These are phyloP conservation scores for Cololabis saira DNA, from an alignment of 2,113 vertebrate genomes.

Conservation along the genomic window DNA sequence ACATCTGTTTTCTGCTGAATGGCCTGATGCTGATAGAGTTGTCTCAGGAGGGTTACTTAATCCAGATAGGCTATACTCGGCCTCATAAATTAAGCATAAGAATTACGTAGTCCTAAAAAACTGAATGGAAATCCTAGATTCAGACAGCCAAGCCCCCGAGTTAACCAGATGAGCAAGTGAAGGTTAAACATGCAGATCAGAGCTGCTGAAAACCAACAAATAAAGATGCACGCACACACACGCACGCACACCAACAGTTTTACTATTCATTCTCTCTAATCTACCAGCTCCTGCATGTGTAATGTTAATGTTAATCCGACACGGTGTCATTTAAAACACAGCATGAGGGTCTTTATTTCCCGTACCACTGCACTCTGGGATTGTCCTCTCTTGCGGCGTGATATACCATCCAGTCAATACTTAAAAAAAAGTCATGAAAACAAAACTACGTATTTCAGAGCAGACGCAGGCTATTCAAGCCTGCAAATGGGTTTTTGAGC, in stretches of 20 bases:
- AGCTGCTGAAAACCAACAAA: constrained; percentile 26
- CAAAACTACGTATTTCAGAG: constrained; percentile 52
- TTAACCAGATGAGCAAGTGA: constrained; percentile 40
- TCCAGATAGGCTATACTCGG: constrained; percentile 18
- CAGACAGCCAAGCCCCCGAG: constrained; percentile 16
- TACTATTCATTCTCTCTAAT: constrained; percentile 11
- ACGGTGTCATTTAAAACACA: constrained; percentile 52
- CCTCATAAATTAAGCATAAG: constrained; percentile 13
- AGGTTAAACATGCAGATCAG: constrained; percentile 33
- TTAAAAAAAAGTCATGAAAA: constrained; percentile 44
- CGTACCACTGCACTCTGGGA: constrained; percentile 7
- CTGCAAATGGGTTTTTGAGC: constrained; percentile 62
- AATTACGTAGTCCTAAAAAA: constrained; percentile 24
- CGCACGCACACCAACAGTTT: constrained; percentile 10
- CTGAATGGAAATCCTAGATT: constrained; percentile 37
- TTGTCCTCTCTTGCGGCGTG: constrained; percentile 37
- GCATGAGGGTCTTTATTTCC: constrained; percentile 43
- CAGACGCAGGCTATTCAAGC: constrained; percentile 49
- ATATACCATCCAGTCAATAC: constrained; percentile 54
- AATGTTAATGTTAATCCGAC: constrained; percentile 42
- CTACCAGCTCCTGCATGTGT: constrained; percentile 16
- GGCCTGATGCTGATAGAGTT: constrained; percentile 3
- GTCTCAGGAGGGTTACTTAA: constrained; percentile 24
- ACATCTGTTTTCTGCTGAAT: constrained; percentile 13
- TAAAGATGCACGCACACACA: too few species aligned